Base-by-base conservation (phyloP, 2,888 invertebrate species). In the Cataglyphis cursor region DNA sequence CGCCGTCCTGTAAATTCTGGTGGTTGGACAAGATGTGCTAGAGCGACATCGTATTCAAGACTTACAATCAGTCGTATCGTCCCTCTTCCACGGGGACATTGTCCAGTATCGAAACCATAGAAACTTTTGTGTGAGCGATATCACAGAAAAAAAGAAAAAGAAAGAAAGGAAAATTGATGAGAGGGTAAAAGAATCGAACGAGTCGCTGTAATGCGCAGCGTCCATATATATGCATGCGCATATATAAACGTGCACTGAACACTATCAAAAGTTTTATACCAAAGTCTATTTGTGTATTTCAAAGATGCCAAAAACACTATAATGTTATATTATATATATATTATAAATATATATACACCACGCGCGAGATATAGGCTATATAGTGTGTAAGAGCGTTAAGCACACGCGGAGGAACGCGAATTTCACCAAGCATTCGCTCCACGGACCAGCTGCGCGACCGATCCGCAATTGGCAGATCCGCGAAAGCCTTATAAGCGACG, bases 211-310 rank as follows among this genome's bases (percentile, higher is more conserved):
- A 65, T 24, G 75, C 73, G 80, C 82, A 68, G 65, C 83, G 83
- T 85, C 68, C 83, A 24, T 73, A 62, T 81, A 86, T 82, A 75
- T 70, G 78, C 83, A 83, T 82, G 66, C 82, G 83, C 85, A 83
- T 81, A 86, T 81, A 81, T 75, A 84, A 57, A 88, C 83, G 86
- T 82, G 87, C 89, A 90, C 90, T 89, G 89, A 95, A 96, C 95
- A 96, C 95, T 95, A 95, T 93, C 94, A 94, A 94, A 94, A 94
- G 91, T 94, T 95, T 94, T 94, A 95, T 96, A 96, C 96, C 96
- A 96, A 96, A 96, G 96, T 96, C 96, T 96, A 96, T 96, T 96
- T 96, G 96, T 96, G 96, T 96, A 96, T 95, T 96, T 96, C 96
- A 95, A 95, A 96, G 96, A 96, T 96, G 96, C 96, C 96, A 96